Conservation (phyloP, 2,113 vertebrate species). For the Proterorhinus semilunaris region DNA sequence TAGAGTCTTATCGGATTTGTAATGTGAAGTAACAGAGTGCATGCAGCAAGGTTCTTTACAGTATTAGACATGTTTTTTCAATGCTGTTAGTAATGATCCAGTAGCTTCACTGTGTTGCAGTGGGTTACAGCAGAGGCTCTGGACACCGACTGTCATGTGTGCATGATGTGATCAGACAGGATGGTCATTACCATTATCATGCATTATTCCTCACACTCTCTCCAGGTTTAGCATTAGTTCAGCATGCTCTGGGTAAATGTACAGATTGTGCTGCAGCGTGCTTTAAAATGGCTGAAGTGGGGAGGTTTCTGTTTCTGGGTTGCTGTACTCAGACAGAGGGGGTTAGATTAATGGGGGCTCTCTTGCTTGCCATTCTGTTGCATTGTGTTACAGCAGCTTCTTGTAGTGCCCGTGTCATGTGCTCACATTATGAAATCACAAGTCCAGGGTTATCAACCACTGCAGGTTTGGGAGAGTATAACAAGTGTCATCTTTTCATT, state of each 20-base stretch:
- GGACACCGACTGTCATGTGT: constrained; percentile 55
- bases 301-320: constrained; percentile 37
- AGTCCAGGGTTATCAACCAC: constrained; percentile 58
- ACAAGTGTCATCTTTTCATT: constrained; percentile 41
- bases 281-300: constrained; percentile 27
- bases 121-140: constrained; percentile 58
- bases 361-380: constrained; percentile 63
- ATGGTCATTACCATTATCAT: constrained; percentile 62
- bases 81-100: constrained; percentile 37
- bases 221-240: constrained; percentile 37
- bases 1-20: constrained; percentile 59
- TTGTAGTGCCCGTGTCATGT: constrained; percentile 56
- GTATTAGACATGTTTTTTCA: constrained; percentile 28
- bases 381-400: constrained; percentile 73
- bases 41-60: constrained; percentile 18
- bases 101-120: constrained; percentile 48
- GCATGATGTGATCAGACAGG: constrained; percentile 65
- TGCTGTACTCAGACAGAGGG: constrained; percentile 33
- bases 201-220: constrained; percentile 56
- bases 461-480: constrained; percentile 49
- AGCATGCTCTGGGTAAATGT: constrained; percentile 27
- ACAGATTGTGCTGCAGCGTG: constrained; percentile 45
- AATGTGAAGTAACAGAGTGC: constrained; percentile 46
- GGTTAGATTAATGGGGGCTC: constrained; percentile 66
- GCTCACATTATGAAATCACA: constrained; percentile 65